A percentile compares a stretch with the other conserved stretches of the same genome.
Evolutionary conservation across 1,140 invertebrate genomes (phyloP).

Genomic region (Lethocerus indicus): DNA sequence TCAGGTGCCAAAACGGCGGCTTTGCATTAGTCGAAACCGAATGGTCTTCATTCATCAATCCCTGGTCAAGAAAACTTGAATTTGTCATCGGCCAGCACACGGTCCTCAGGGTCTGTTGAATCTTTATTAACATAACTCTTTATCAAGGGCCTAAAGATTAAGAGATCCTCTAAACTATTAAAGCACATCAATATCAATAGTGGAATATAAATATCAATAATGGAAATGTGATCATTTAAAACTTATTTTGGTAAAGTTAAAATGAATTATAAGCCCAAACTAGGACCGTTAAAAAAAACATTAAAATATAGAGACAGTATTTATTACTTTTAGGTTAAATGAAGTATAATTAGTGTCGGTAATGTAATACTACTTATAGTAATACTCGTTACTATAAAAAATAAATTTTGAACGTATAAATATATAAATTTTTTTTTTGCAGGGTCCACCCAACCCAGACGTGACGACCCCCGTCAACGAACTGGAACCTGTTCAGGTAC

Average conservation of each 20-base stretch:
- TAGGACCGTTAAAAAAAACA: too few species aligned
- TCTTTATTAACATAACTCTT: too few species aligned
- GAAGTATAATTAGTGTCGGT: too few species aligned
- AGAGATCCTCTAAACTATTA: too few species aligned
- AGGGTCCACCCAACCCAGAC: constrained; percentile 51
- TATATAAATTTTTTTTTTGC: constrained; percentile 15
- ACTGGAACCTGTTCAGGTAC: constrained; percentile 13
- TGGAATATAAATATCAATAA: background rate
- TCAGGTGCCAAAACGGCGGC: constrained; percentile 67
- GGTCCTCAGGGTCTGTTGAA: constrained; percentile 52
- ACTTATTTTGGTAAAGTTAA: background rate
- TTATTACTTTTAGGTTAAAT: too few species aligned
- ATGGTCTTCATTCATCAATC: constrained; percentile 88
- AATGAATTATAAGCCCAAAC: background rate
- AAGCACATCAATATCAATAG: too few species aligned
- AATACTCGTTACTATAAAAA: background rate
- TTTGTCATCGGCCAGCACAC: constrained; percentile 80
- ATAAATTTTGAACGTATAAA: background rate
- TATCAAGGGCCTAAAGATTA: too few species aligned
- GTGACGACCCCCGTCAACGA: constrained; percentile 33
- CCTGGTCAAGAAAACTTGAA: constrained; percentile 79
- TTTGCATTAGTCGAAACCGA: constrained; percentile 73
- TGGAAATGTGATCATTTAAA: background rate
- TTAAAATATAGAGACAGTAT: too few species aligned
- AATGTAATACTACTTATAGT: too few species aligned